phyloP scores from a whole-genome alignment of 2,888 invertebrate genomes.

The Smittia aterrima region DNA sequence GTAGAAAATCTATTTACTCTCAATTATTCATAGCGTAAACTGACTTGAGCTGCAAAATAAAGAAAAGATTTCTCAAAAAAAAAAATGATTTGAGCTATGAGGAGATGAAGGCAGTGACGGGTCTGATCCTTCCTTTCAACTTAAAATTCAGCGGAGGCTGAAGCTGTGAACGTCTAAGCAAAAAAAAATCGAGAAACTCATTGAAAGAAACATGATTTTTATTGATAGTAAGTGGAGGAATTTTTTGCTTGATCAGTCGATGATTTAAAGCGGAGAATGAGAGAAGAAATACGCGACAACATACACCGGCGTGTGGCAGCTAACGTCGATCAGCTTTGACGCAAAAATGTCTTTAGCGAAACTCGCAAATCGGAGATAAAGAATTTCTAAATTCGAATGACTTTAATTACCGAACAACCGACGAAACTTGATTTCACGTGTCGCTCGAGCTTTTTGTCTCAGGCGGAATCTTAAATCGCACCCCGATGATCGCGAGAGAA shows the following conservation, averaged over 20 bases:
- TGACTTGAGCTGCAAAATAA: background rate
- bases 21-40: conserved; percentile 31
- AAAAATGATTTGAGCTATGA: background rate
- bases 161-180: background rate
- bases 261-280: background rate
- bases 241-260: background rate
- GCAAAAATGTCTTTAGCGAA: background rate
- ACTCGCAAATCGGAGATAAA: background rate
- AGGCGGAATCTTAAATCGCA: background rate
- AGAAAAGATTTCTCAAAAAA: conserved; percentile 16
- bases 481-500: background rate
- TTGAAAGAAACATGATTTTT: background rate
- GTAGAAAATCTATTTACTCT: conserved; percentile 35
- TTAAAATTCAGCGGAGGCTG: background rate
- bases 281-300: background rate
- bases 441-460: background rate
- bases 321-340: background rate
- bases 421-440: conserved; percentile 22
- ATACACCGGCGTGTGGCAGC: too few relatives aligned
- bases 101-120: background rate
- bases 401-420: conserved; percentile 34
- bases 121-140: background rate
- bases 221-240: too few relatives aligned
- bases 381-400: conserved; percentile 12
- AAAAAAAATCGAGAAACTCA: background rate